Evolutionary conservation across 1,140 invertebrate species (phyloP).

Genomic region (Drosophila sturtevanti): DNA sequence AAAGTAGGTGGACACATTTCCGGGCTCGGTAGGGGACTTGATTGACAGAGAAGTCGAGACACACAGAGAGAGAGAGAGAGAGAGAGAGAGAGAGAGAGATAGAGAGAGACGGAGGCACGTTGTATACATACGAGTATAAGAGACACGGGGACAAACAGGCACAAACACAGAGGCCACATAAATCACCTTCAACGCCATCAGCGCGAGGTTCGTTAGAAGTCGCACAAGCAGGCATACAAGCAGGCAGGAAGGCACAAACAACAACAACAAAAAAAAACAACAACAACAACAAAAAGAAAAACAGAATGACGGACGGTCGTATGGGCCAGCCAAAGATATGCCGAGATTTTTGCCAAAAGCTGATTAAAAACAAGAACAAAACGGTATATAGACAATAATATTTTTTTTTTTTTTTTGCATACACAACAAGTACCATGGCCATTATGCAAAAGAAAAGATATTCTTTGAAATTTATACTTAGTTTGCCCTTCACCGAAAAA

Average conservation of each 20-base stretch:
- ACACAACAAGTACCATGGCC: too few relatives aligned
- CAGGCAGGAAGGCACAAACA: neutral
- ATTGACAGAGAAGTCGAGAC: conserved; percentile 46
- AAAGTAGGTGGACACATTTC: conserved; percentile 75
- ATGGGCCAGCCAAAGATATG: too few relatives aligned
- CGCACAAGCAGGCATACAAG: neutral
- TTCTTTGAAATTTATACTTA: neutral
- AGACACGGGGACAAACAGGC: neutral
- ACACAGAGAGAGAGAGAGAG: neutral
- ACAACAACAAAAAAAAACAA: neutral
- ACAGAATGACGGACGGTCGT: neutral
- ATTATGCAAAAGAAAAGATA: too few relatives aligned
- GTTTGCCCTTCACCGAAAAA: neutral
- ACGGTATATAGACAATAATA: neutral
- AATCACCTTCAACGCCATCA: conserved; percentile 38
- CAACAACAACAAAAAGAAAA: neutral
- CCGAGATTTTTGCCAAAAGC: conserved; percentile 39
- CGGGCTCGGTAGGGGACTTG: conserved; percentile 37
- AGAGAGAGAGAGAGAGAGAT: neutral
- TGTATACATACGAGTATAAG: too few relatives aligned
- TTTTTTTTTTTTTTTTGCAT: neutral
- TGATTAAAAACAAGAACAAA: conserved; percentile 44
- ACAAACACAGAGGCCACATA: conserved; percentile 21
- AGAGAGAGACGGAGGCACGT: too few relatives aligned
- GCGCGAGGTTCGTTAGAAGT: conserved; percentile 40